phyloP scores from a whole-genome alignment of 2,113 vertebrate genomes.

The Tetrao urogallus region DNA sequence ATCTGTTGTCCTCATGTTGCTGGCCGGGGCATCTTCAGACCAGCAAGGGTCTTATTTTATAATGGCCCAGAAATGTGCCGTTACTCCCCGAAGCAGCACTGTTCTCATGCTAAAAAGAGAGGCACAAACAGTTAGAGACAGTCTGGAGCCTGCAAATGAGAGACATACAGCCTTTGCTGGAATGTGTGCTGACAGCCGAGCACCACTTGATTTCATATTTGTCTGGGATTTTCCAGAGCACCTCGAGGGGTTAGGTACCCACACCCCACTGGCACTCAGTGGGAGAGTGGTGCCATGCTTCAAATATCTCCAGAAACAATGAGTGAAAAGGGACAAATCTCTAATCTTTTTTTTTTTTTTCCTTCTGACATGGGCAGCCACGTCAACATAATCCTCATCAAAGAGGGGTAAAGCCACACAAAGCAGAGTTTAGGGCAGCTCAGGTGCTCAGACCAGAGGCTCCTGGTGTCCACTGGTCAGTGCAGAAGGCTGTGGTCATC shows the following conservation, averaged over 20 bases:
- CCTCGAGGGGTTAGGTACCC: neutral
- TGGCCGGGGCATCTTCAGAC: neutral
- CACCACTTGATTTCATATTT: neutral
- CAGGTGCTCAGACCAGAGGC: neutral
- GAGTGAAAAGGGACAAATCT: neutral
- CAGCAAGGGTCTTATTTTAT: slow-evolving; percentile 1
- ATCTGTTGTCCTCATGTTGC: neutral
- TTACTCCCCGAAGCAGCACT: neutral
- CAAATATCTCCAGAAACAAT: accelerated
- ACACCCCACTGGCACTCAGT: accelerated
- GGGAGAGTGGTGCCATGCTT: accelerated
- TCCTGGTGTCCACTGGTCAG: neutral
- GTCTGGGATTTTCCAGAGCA: neutral
- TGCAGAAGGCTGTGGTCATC: neutral
- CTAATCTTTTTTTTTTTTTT: neutral
- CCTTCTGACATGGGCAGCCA: neutral
- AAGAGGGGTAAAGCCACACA: neutral
- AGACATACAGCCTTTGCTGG: neutral
- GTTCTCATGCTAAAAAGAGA: neutral
- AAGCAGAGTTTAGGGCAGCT: neutral
- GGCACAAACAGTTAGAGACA: neutral
- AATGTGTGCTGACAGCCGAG: neutral
- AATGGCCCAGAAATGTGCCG: neutral
- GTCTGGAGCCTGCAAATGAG: slow-evolving; percentile 45
- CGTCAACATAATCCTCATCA: neutral